Base-by-base conservation (phyloP, 2,888 invertebrate species). In the Andrena trimmerana region DNA sequence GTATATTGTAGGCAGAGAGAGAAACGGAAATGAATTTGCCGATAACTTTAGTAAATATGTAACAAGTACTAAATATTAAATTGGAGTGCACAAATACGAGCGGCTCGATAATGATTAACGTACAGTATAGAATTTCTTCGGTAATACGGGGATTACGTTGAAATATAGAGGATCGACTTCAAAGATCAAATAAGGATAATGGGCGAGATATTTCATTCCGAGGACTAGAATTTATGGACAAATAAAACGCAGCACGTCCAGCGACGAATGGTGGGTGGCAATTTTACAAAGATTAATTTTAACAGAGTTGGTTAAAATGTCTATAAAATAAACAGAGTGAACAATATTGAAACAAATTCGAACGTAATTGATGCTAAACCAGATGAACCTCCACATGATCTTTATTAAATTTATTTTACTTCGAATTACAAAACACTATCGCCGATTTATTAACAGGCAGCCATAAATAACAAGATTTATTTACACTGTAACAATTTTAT, bases 131-230 rank as follows among this genome's bases (percentile, higher is more conserved):
- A 20, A 10, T 20, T 27, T 24, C 24, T 57, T 57, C 57, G 27
- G 57, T 57, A 27, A 57, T 27, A 13, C 27, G 57, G 10, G 57
- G 20, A 57, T 57, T 57, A 24, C 57, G 57, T 24, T 20, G 57
- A 57, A 57, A 57, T 57, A 57, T 57, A 27, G 24, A 27, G 57
- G 57, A 27, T 57, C 13, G 27, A 57, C 24, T 57, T 27, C 57
- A 13, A 10, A 57, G 57, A 27, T 57, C 57, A 57, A 57, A 57
- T 57, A 27, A 27, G 57, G 57, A 57, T 57, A 57, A 57, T 24
- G 27, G 20, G 24, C 27, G 57, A 57, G 57, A 57, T 57, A 57
- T 57, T 57, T 57, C 57, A 13, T 57, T 57, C 27, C 57, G 27
- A 24, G 20, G 27, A 13, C 57, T 27, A 27, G 20, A 24, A 57